Evolutionary conservation across 2,888 invertebrate genomes (phyloP).

Genomic region (Syrista parreyssii): DNA sequence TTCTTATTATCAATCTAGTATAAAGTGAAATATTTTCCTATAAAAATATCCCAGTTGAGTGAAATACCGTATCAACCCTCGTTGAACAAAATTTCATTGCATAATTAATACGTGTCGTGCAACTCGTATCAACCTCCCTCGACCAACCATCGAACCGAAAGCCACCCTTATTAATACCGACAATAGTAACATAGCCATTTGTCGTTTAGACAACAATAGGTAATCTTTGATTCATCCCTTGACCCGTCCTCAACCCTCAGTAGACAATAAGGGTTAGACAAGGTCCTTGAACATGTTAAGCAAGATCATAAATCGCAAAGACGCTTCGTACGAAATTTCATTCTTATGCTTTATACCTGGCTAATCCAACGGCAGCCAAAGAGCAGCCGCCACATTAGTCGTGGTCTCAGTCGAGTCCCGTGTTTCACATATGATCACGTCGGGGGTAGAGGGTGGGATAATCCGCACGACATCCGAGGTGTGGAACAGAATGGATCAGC

Average conservation of each 20-base stretch:
- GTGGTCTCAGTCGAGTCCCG: neutral
- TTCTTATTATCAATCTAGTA: no score
- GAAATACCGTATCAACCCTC: neutral
- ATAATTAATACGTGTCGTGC: neutral
- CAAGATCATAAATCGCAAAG: neutral
- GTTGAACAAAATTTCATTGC: neutral
- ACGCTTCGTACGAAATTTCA: neutral
- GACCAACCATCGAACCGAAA: neutral
- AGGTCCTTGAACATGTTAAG: neutral
- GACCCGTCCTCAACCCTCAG: neutral
- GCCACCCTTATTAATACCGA: neutral
- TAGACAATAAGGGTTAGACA: neutral
- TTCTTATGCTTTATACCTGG: neutral
- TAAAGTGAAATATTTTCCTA: neutral
- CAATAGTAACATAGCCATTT: neutral
- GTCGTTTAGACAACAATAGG: neutral
- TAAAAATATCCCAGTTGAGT: neutral
- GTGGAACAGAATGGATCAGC: constrained; percentile 7
- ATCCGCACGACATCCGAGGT: constrained; percentile 7
- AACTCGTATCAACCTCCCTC: neutral
- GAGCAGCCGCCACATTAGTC: neutral
- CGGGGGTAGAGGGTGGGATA: neutral
- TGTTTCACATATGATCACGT: neutral
- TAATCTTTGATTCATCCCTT: neutral
- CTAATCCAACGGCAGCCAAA: neutral